Base-by-base conservation (phyloP, 2,888 invertebrate species). In the Tethea ocularis region DNA sequence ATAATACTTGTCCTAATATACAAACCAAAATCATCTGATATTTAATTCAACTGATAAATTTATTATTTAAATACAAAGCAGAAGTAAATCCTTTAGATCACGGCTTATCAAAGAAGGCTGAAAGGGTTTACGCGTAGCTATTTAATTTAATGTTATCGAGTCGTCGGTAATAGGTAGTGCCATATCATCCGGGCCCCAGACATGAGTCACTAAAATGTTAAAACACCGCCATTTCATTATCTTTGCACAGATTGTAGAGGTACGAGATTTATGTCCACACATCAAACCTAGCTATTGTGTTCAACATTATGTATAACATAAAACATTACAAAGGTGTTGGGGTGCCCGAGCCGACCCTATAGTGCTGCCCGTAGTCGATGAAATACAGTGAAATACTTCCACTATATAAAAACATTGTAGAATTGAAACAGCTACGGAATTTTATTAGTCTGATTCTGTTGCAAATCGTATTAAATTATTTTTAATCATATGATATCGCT, bases 201-300 rank as follows among this genome's bases (percentile, higher is more conserved):
- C 56, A 52, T 38, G 55, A 38, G 60, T 57, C 61, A 57, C 58
- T 57, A 60, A 63, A 58, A 59, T 66, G 64, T 29, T 62, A 61
- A 61, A 67, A 56, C 36, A 54, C 58, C 57, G 60, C 59, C 61
- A 62, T 71, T 71, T 71, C 65, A 71, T 69, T 75, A 77, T 77
- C 69, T 62, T 41, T 17, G n/a, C 23, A 58, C 60, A 64, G 68
- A 72, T 72, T 64, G 58, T 63, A 62, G 55, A 59, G 62, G 68
- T 72, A 62, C 38, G 38, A 71, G 72, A 79, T 77, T 78, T 76
- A 78, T 78, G 71, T 67, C 36, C 61, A 57, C 68, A 61, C 72
- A 72, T 75, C 66, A 69, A 66, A 62, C 46, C 57, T 59, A 51
- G 61, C 61, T 63, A 68, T 75, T 68, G 69, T 74, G 69, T 63